Conservation (phyloP, 1,140 invertebrate genomes). For the Pomacea maculata region DNA sequence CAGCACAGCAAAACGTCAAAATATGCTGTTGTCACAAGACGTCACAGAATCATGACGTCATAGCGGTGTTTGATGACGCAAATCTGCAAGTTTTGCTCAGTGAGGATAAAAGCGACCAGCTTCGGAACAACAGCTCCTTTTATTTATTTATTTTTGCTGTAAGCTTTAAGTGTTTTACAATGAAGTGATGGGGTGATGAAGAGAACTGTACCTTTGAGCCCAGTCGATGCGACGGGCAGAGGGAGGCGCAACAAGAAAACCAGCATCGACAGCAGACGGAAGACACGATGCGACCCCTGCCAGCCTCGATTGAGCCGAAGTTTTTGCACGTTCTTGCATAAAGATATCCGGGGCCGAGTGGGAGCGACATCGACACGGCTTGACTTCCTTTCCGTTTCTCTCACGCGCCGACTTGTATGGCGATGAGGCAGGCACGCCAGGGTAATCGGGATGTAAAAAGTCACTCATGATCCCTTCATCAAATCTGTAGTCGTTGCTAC, state of each 20-base stretch:
- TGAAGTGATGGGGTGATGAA: too few species aligned
- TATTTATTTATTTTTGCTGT: too few species aligned
- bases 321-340: conserved; percentile 13
- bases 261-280: conserved; percentile 16
- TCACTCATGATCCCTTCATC: too few species aligned
- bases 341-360: conserved; percentile 16
- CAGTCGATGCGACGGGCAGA: conserved; percentile 3
- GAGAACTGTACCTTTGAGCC: conserved; percentile 10
- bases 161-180: too few species aligned
- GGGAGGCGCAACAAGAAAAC: conserved; percentile 8
- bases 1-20: too few species aligned
- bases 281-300: neutral
- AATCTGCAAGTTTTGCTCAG: too few species aligned
- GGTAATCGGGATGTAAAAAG: conserved; percentile 16
- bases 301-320: conserved; percentile 4
- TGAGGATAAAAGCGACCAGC: too few species aligned
- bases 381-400: neutral
- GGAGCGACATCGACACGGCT: conserved; percentile 6
- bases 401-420: neutral
- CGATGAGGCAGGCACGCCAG: neutral
- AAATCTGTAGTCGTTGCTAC: too few species aligned
- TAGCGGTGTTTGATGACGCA: too few species aligned
- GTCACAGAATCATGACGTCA: too few species aligned
- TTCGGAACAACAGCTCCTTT: too few species aligned
- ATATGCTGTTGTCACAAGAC: too few species aligned